Percentiles rank a stretch among this genome's conserved stretches.
phyloP scores from a whole-genome alignment of 2,888 invertebrate species.

The Pimpla rufipes region DNA sequence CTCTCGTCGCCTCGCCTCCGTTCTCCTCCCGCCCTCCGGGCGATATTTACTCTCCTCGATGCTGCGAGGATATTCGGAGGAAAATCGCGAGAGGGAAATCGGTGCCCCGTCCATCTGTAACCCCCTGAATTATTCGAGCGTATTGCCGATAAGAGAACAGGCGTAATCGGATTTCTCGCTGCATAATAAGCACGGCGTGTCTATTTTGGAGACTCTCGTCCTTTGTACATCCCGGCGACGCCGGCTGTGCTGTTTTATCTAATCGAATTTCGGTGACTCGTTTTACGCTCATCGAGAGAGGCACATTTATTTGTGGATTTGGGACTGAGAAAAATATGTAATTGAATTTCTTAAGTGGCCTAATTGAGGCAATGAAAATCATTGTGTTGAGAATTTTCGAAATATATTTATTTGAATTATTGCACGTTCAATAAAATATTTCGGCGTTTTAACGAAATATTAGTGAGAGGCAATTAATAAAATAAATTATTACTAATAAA shows the following conservation, averaged over 20 bases:
- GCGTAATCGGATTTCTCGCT: not conserved
- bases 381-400: too few species aligned
- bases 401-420: too few species aligned
- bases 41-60: not conserved
- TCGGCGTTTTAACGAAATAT: too few species aligned
- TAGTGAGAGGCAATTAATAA: too few species aligned
- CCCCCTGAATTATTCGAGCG: slow-evolving; percentile 13
- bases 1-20: slow-evolving; percentile 27
- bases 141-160: slow-evolving; percentile 1
- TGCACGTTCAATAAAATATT: too few species aligned
- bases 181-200: not conserved
- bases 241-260: not conserved
- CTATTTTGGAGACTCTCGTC: slow-evolving; percentile 20
- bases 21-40: not conserved
- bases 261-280: not conserved
- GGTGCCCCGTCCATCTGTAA: slow-evolving; percentile 12
- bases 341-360: too few species aligned
- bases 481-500: too few species aligned
- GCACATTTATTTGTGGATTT: not conserved
- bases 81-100: not conserved
- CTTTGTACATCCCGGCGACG: not conserved
- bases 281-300: not conserved
- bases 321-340: not conserved
- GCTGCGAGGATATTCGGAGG: not conserved
- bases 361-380: too few species aligned